Conservation (phyloP, 2,113 vertebrate species). For the Neotoma lepida region DNA sequence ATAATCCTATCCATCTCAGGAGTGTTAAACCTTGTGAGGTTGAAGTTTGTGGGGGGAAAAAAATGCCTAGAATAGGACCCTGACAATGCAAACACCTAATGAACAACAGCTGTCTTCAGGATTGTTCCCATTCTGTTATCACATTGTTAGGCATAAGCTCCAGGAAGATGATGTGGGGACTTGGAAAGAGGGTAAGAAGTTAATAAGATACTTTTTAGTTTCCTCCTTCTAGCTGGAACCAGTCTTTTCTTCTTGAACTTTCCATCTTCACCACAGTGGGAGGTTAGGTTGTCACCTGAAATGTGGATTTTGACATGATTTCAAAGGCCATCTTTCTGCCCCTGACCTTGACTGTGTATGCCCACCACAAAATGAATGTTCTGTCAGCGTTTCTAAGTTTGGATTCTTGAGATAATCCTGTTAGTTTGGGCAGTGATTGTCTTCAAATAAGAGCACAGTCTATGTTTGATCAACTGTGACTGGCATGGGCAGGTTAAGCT, state of each 20-base stretch:
- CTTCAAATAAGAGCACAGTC: not conserved
- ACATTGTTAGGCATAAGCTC: not conserved
- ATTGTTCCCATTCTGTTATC: not conserved
- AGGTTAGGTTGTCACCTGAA: not conserved
- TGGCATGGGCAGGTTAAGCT: not conserved
- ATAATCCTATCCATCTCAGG: not conserved
- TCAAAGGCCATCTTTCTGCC: no score
- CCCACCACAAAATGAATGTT: not conserved
- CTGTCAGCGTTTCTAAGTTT: not conserved
- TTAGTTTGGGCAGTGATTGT: not conserved
- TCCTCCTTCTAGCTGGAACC: not conserved
- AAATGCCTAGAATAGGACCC: not conserved
- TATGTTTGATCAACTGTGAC: not conserved
- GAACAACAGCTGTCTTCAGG: not conserved
- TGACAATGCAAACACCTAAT: not conserved
- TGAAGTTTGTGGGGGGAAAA: not conserved
- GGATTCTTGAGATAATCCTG: not conserved
- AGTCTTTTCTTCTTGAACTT: slow-evolving; percentile 9
- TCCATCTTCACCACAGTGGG: not conserved
- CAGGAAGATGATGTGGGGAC: not conserved
- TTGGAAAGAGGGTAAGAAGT: not conserved
- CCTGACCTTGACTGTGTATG: not conserved
- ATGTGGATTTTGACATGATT: not conserved
- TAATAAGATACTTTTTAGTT: not conserved
- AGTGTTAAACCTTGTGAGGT: not conserved